Evolutionary conservation across 2,113 vertebrate genomes (phyloP), one percentile per base, ranked within the genome.

Genomic region (Dinomys branickii): DNA sequence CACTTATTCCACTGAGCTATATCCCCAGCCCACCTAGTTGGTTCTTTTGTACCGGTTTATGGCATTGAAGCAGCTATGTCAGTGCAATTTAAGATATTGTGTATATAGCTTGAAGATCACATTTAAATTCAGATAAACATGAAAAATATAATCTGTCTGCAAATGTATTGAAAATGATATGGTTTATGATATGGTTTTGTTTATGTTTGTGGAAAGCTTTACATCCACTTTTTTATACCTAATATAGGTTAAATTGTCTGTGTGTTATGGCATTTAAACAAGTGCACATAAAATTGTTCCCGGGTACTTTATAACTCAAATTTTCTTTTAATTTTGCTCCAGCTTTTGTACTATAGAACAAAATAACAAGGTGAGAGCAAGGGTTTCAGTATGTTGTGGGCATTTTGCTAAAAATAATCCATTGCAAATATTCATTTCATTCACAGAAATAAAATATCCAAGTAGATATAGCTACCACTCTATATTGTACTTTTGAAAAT

Each of bases 81-180:
- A 26, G 11, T 44, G 22, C 20, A 24, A 44, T 73, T 26, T 73
- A 24, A 38, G 22, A 73, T 86, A 47, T 3, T 50, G 12, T 90
- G 19, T 59, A 26, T 63, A 30, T 56, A 90, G 81, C 24, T 38
- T 12, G 22, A 24, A 19, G 3, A 38, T 33, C 30, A 75, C 19
- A 54, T 47, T 85, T 86, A 78, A 90, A 80, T 63, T 93, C 84
- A 80, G 69, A 90, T 81, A 20, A 96, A 54, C 2, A 47, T 28
- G 63, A 13, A 35, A 30, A 83, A 38, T 41, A 61, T 90, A 30
- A 71, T 59, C 65, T 91, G 20, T 83, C n/a, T 77, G 50, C 38
- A 80, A 61, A 44, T 44, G 52, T 13, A 81, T 30, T 52, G 26
- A 61, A 33, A 91, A 38, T 13, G 19, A 24, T 20, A 38, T 30